Conservation (phyloP, 1,140 invertebrate species). For the Drosophila teissieri region DNA sequence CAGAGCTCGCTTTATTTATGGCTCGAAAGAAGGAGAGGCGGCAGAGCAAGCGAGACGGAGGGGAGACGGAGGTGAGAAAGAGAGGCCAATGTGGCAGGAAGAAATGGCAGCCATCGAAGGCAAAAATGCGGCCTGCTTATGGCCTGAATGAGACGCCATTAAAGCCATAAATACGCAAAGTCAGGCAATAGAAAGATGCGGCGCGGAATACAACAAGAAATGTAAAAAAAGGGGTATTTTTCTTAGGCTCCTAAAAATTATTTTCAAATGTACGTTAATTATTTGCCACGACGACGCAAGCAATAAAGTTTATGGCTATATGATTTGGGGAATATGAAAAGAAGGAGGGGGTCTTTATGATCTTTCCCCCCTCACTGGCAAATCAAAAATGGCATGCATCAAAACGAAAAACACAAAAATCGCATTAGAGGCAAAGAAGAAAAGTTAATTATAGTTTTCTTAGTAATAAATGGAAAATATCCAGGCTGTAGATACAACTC, state of each 20-base stretch:
- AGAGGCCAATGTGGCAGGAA: conserved; percentile 19
- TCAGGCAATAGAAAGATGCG: conserved; percentile 47
- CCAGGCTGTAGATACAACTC: conserved; percentile 27
- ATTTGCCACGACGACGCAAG: conserved; percentile 73
- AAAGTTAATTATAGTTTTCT: conserved; percentile 19
- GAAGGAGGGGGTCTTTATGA: conserved; percentile 20
- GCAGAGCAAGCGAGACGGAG: conserved; percentile 15
- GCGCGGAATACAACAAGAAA: conserved; percentile 18
- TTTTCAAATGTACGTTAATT: conserved; percentile 83
- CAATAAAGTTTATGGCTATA: conserved; percentile 79
- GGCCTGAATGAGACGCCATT: conserved; percentile 68
- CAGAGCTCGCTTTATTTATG: conserved; percentile 57
- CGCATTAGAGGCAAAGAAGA: conserved; percentile 11
- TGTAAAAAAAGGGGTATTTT: conserved; percentile 2
- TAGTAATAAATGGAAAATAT: conserved; percentile 11
- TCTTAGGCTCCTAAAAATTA: conserved; percentile 61
- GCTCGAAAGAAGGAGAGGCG: conserved; percentile 7
- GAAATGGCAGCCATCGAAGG: conserved; percentile 65
- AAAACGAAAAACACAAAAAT: conserved; percentile 39
- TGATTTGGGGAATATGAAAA: conserved; percentile 26
- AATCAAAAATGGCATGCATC: conserved; percentile 65
- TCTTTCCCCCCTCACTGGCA: conserved; percentile 3
- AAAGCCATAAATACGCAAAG: conserved; percentile 71
- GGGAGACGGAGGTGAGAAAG: neutral
- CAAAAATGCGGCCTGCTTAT: conserved; percentile 41